Evolutionary conservation across 2,113 vertebrate genomes (phyloP), one percentile per base, ranked within the genome.

Genomic region (human (Homo sapiens)): DNA sequence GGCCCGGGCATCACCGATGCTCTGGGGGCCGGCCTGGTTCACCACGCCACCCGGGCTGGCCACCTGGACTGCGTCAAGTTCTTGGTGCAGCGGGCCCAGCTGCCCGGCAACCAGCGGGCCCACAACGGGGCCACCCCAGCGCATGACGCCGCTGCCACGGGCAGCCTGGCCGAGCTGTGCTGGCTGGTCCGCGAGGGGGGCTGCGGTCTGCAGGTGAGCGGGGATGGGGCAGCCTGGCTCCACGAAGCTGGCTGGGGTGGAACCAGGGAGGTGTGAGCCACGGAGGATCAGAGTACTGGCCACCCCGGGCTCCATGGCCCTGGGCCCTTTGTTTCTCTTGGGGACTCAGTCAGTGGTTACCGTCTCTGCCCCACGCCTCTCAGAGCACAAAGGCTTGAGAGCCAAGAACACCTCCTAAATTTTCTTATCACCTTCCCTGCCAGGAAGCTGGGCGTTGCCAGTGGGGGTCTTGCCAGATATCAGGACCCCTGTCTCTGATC

Each of bases 111-210:
- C 72, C 96, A 98, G 52, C 97, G 96, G 97, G 99, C 99, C 96
- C 98, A 93, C 38, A 99, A 99, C n/a, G 97, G 99, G 27, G 99
- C 99, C 93, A 99, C 99, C 0, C 99, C 99, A 0, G 99, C 97
- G 0, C 99, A 99, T 2, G 99, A 99, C 23, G 99, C 99, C 0
- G 99, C 99, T 0, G 99, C 99, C 64, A 99, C 98, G 0, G 99
- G 99, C 52, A 98, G 99, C 97, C 97, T 98, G 91, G 96, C 95
- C 0, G 98, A 98, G 86, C 97, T 98, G 85, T 50, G 97, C 90
- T 98, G 98, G 98, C 93, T 98, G 91, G 90, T 98, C 96, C 97
- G 87, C 8, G 97, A 83, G 10, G 98, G 97, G 94, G 99, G 98
- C 97, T 99, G 97, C 83, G 97, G 93, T 52, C 73, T 98, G 17